Percentiles rank a stretch among this genome's conserved stretches.
Conservation (phyloP, 2,113 vertebrate species). For the Halcyon senegalensis region DNA sequence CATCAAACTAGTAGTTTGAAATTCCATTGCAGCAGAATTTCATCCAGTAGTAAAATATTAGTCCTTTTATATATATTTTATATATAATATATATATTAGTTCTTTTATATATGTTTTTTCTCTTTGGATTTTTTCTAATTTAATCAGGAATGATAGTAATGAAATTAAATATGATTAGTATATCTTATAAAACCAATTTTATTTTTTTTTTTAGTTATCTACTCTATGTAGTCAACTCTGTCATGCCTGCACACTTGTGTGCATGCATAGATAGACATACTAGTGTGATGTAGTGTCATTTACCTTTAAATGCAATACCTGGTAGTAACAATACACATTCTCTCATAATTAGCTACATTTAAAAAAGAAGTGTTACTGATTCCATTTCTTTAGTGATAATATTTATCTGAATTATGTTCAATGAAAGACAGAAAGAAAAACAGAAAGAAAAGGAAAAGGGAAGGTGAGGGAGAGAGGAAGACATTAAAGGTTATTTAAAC, state of each 20-base stretch:
- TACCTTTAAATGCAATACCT: neutral
- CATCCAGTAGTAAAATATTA: neutral
- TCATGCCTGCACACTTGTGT: neutral
- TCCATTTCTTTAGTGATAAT: neutral
- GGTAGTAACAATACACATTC: neutral
- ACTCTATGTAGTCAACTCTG: neutral
- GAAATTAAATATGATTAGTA: neutral
- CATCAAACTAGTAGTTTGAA: neutral
- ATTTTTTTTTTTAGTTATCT: neutral
- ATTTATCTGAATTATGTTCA: neutral
- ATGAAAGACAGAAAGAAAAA: neutral
- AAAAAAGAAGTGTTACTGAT: neutral
- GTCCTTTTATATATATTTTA: neutral
- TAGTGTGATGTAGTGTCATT: neutral
- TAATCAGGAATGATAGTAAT: neutral
- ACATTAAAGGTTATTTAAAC: neutral
- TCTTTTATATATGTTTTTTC: neutral
- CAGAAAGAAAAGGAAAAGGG: neutral
- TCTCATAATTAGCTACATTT: neutral
- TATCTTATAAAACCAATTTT: neutral
- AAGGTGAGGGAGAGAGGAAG: neutral
- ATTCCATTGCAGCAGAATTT: neutral
- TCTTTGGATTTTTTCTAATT: neutral
- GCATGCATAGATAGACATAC: neutral
- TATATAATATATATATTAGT: too few relatives aligned